Conservation (phyloP, 2,797 vertebrate genomes). For the Microctenopoma stevenorrisi region DNA sequence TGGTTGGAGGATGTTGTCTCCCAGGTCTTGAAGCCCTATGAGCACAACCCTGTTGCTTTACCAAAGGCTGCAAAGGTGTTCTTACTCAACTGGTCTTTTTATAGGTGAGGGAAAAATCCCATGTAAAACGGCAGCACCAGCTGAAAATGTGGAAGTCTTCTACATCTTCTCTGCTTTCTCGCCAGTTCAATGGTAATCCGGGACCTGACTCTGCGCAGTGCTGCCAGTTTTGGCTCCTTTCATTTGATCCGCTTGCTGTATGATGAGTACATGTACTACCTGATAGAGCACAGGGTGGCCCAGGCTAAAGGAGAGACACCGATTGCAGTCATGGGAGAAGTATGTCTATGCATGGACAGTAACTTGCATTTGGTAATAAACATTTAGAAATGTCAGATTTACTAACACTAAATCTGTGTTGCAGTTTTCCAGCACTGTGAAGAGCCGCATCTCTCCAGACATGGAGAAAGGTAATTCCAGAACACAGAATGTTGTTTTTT, state of each 20-base stretch:
- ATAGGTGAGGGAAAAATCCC: constrained; percentile 82
- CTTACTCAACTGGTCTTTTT: constrained; percentile 96
- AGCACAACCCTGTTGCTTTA: constrained; percentile 83
- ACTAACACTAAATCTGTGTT: constrained; percentile 21
- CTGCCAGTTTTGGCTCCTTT: constrained; percentile 93
- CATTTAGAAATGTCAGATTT: not conserved
- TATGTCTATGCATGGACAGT: constrained; percentile 56
- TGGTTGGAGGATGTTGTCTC: constrained; percentile 92
- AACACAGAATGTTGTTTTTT: not conserved
- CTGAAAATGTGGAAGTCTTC: not conserved
- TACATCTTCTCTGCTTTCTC: not conserved
- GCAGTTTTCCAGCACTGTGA: constrained; percentile 90
- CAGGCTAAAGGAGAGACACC: constrained; percentile 92
- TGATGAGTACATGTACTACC: constrained; percentile 96
- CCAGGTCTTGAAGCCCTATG: constrained; percentile 91
- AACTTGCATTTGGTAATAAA: not conserved
- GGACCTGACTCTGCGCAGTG: constrained; percentile 93
- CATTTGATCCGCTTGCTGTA: constrained; percentile 94
- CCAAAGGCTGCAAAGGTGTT: constrained; percentile 93
- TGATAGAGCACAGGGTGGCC: constrained; percentile 93
- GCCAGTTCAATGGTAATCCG: constrained; percentile 93
- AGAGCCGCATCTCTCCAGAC: constrained; percentile 84
- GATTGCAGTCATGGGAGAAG: constrained; percentile 95
- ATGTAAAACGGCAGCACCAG: not conserved
- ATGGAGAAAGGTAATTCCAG: constrained; percentile 88